A percentile compares a stretch with the other conserved stretches of the same genome.
These are phyloP conservation scores for Lithobates pipiens DNA, from an alignment of 2,797 vertebrate genomes.

Conservation along the genomic window DNA sequence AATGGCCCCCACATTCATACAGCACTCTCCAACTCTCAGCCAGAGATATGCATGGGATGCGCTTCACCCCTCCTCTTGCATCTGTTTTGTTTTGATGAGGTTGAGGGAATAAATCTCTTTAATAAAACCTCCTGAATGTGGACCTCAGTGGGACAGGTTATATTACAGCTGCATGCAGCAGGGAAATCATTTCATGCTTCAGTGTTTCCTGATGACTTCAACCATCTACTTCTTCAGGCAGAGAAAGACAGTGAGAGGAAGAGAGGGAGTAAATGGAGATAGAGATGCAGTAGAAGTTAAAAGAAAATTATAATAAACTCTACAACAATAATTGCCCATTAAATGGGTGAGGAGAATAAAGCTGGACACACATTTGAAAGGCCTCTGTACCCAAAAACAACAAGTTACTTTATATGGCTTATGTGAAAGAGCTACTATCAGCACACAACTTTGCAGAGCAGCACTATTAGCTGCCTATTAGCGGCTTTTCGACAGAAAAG, in stretches of 20 bases:
- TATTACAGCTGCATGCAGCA: conserved; percentile 59
- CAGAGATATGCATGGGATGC: conserved; percentile 13
- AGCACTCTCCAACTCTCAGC: neutral
- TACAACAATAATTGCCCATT: neutral
- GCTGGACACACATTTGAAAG: no score
- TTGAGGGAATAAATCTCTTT: conserved; percentile 56
- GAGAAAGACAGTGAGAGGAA: conserved; percentile 1
- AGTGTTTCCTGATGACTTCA: conserved; percentile 61
- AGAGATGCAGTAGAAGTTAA: neutral
- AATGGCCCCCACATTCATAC: neutral
- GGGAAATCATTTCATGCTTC: conserved; percentile 62
- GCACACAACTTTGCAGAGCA: no score
- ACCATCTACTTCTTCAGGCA: conserved; percentile 48
- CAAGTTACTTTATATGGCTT: neutral
- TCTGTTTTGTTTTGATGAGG: conserved; percentile 57
- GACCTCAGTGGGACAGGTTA: conserved; percentile 58
- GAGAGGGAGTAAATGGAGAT: neutral
- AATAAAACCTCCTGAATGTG: conserved; percentile 58
- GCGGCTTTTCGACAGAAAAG: no score
- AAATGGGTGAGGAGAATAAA: neutral
- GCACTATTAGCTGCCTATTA: no score
- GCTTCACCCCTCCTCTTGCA: conserved; percentile 38
- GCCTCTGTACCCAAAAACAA: neutral
- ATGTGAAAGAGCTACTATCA: neutral
- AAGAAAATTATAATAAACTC: neutral